A percentile compares a stretch with the other conserved stretches of the same genome.
Evolutionary conservation across 2,797 vertebrate genomes (phyloP).

Genomic region (Hypotaenidia philippensis): DNA sequence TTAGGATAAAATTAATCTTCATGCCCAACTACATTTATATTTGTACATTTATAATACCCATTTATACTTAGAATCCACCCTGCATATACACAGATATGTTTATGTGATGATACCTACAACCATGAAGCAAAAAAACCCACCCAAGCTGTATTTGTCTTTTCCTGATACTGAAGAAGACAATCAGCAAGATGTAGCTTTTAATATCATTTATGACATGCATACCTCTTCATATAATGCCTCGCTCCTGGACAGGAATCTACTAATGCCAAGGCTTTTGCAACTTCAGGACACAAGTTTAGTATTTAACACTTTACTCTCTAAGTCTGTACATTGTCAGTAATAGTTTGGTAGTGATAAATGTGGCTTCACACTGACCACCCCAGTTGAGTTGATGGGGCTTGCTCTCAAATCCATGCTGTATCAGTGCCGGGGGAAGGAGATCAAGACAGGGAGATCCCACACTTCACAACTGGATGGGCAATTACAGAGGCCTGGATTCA

Average conservation of each 20-base stretch:
- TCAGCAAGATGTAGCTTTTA: neutral
- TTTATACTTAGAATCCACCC: neutral
- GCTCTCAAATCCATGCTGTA: neutral
- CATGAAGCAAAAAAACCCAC: neutral
- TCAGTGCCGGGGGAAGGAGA: neutral
- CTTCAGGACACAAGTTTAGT: neutral
- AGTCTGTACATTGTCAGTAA: neutral
- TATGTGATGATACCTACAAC: neutral
- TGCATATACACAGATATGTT: neutral
- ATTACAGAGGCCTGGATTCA: neutral
- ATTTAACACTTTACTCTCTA: neutral
- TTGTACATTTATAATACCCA: neutral
- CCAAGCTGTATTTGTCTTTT: neutral
- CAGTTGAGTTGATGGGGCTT: rapidly evolving
- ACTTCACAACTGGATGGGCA: neutral
- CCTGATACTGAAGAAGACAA: neutral
- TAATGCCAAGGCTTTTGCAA: neutral
- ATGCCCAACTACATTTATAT: neutral
- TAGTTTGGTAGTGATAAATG: neutral
- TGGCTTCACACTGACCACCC: neutral
- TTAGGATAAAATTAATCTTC: neutral
- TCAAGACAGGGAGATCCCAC: neutral
- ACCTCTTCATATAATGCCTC: neutral
- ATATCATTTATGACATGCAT: neutral
- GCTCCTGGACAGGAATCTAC: neutral